Percentiles rank a stretch among this genome's conserved stretches.
Evolutionary conservation across 2,888 invertebrate genomes (phyloP).

Genomic region (Drosophila nigricruria): DNA sequence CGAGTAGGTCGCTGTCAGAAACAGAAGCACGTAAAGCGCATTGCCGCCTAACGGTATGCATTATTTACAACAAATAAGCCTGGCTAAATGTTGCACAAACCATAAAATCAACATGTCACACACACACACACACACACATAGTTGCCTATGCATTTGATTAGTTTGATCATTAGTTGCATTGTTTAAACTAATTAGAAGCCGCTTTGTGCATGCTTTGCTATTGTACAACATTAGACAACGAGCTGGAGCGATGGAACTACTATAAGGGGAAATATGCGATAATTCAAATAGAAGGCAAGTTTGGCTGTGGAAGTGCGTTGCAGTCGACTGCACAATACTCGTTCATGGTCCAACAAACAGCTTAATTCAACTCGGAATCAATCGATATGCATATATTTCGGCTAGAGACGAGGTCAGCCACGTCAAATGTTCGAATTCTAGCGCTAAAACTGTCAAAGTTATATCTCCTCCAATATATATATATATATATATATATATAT

Average conservation of each 20-base stretch:
- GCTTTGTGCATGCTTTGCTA: neutral
- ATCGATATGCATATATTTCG: neutral
- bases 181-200: neutral
- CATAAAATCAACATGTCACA: constrained; percentile 14
- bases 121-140: neutral
- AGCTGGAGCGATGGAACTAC: neutral
- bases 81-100: constrained; percentile 16
- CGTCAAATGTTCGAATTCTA: neutral
- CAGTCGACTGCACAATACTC: constrained; percentile 1
- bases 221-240: neutral
- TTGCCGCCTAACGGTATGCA: constrained; percentile 14
- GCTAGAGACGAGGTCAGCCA: neutral
- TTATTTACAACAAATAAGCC: constrained; percentile 35
- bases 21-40: constrained; percentile 33
- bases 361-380: neutral
- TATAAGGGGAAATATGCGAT: neutral
- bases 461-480: no score
- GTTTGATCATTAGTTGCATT: constrained; percentile 8
- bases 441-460: neutral
- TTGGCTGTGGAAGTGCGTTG: no score
- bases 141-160: constrained; percentile 5
- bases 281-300: no score
- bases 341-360: constrained; percentile 2
- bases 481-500: neutral
- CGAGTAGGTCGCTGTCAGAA: constrained; percentile 45